A percentile compares a stretch with the other conserved stretches of the same genome.
These are phyloP conservation scores for Scaptodrosophila latifasciaeformis DNA, from an alignment of 2,888 invertebrate genomes.

Conservation along the genomic window DNA sequence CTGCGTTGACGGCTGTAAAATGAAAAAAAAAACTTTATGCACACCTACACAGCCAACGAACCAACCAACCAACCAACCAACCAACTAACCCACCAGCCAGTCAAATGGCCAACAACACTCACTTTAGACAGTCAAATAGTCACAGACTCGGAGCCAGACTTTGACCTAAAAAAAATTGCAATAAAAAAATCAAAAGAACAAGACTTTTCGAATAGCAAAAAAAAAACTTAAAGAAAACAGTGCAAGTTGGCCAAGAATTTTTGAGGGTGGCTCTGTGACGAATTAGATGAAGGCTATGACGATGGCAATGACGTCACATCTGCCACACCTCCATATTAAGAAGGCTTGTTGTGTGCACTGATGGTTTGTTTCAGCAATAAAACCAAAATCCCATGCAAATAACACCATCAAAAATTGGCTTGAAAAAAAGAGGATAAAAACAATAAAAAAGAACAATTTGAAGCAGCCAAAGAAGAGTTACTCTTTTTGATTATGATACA, in stretches of 20 bases:
- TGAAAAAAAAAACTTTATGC: too few species aligned
- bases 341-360: neutral
- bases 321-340: neutral
- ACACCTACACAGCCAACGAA: slow-evolving; percentile 19
- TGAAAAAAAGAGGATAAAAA: neutral
- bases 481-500: too few species aligned
- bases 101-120: slow-evolving; percentile 44
- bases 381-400: slow-evolving; percentile 13
- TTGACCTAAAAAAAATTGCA: slow-evolving; percentile 49
- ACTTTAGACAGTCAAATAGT: slow-evolving; percentile 52
- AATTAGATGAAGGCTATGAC: neutral
- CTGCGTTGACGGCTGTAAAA: slow-evolving; percentile 53
- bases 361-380: neutral
- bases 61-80: slow-evolving; percentile 1
- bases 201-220: too few species aligned
- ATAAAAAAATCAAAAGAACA: neutral
- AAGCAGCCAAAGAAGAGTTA: too few species aligned
- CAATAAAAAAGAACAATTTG: too few species aligned
- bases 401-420: slow-evolving; percentile 8
- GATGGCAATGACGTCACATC: neutral
- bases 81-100: too few species aligned
- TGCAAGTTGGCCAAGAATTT: too few species aligned
- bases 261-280: neutral
- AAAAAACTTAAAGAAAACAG: too few species aligned
- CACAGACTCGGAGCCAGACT: slow-evolving; percentile 47